These are phyloP conservation scores for Drosophila neocordata DNA, from an alignment of 1,140 invertebrate genomes.

Conservation along the genomic window DNA sequence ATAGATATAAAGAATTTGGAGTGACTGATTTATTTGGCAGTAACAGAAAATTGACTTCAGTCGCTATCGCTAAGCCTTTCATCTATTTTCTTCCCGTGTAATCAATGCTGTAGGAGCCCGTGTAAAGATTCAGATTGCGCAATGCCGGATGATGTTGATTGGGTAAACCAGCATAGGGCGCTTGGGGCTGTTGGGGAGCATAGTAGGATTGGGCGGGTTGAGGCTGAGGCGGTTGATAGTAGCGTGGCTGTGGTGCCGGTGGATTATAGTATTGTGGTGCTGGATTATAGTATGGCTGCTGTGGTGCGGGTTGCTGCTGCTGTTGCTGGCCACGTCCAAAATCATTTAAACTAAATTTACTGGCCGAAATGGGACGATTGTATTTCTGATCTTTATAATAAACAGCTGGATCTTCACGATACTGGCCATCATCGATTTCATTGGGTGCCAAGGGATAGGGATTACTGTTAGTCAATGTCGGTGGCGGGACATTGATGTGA, in stretches of 20 bases:
- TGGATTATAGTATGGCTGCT: constrained; percentile 75
- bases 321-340: constrained; percentile 53
- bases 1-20: constrained; percentile 44
- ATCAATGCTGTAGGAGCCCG: constrained; percentile 80
- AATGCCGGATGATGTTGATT: constrained; percentile 76
- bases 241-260: constrained; percentile 72
- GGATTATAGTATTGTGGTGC: constrained; percentile 59
- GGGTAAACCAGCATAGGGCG: constrained; percentile 48
- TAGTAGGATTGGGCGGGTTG: constrained; percentile 55
- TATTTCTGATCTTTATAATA: constrained; percentile 89
- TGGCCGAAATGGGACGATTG: constrained; percentile 83
- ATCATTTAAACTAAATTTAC: constrained; percentile 73
- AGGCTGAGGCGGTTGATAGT: constrained; percentile 77
- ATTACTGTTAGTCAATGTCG: constrained; percentile 85
- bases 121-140: constrained; percentile 73
- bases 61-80: constrained; percentile 32
- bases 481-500: constrained; percentile 91
- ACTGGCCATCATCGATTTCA: constrained; percentile 91
- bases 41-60: constrained; percentile 69
- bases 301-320: constrained; percentile 69
- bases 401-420: constrained; percentile 90
- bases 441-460: constrained; percentile 85
- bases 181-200: constrained; percentile 63
- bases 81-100: constrained; percentile 78
- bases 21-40: constrained; percentile 78